Percentiles rank a stretch among this genome's conserved stretches.
phyloP scores from a whole-genome alignment of 2,797 vertebrate genomes.

The Kryptolebias ocellatus region DNA sequence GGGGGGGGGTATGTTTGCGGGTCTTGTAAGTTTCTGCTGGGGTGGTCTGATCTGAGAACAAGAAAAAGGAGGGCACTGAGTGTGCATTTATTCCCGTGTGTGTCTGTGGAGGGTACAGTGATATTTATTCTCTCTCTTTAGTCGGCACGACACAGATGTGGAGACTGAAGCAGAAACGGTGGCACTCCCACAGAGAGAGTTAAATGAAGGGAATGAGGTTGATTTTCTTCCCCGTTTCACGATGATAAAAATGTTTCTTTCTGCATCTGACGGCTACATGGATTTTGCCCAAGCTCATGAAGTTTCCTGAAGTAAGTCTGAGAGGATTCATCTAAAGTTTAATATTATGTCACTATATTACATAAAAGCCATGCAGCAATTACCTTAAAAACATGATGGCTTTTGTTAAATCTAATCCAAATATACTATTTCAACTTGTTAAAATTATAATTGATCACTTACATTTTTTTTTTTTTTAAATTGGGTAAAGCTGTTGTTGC shows the following conservation, averaged over 20 bases:
- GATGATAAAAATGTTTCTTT: background rate
- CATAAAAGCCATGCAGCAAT: too few species aligned
- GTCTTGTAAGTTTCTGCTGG: slow-evolving; percentile 65
- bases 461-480: too few species aligned
- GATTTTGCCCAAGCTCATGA: slow-evolving; percentile 21
- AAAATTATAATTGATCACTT: too few species aligned
- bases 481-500: background rate
- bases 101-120: slow-evolving; percentile 14
- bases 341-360: too few species aligned
- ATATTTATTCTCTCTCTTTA: slow-evolving; percentile 43
- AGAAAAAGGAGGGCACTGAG: slow-evolving; percentile 38
- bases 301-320: slow-evolving; percentile 50
- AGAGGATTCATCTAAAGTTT: background rate
- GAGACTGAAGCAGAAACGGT: slow-evolving; percentile 6
- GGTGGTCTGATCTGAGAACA: slow-evolving; percentile 69
- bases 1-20: slow-evolving; percentile 56
- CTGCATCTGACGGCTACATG: background rate
- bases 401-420: too few species aligned
- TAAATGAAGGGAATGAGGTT: background rate
- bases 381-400: too few species aligned
- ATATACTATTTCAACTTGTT: too few species aligned
- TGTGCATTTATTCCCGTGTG: slow-evolving; percentile 17
- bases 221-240: background rate
- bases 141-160: slow-evolving; percentile 17
- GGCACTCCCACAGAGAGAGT: slow-evolving; percentile 16